Evolutionary conservation across 2,888 invertebrate species (phyloP).

Genomic region (Philonicus albiceps): DNA sequence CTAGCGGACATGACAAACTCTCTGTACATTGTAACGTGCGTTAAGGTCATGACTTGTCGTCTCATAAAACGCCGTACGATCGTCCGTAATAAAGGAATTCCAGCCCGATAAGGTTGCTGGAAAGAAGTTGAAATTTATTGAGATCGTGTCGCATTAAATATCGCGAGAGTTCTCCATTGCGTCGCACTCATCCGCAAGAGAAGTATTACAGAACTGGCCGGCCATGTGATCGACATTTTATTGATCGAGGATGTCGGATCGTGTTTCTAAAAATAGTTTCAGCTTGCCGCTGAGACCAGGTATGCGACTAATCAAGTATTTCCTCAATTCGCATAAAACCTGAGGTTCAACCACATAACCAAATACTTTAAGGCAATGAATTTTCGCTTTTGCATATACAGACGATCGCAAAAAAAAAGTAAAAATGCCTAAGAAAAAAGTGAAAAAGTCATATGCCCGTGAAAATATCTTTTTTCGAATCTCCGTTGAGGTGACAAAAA

Average conservation of each 20-base stretch:
- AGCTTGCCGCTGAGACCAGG: neutral
- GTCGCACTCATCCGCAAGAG: neutral
- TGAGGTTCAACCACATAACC: neutral
- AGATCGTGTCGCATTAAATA: conserved; percentile 29
- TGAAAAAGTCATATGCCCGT: neutral
- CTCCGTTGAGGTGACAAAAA: conserved; percentile 19
- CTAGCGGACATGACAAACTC: conserved; percentile 6
- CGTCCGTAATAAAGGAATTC: conserved; percentile 13
- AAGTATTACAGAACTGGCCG: neutral
- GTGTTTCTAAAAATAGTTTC: conserved; percentile 22
- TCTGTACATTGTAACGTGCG: conserved; percentile 23
- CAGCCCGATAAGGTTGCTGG: neutral
- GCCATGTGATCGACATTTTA: conserved; percentile 32
- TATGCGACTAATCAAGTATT: conserved; percentile 18
- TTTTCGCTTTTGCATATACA: conserved; percentile 27
- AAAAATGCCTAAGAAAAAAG: neutral
- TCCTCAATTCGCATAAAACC: neutral
- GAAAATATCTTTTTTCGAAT: conserved; percentile 1
- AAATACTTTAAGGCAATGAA: neutral
- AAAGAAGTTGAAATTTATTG: conserved; percentile 24
- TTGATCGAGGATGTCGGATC: conserved; percentile 27
- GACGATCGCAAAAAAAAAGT: neutral
- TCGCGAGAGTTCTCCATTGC: conserved; percentile 3
- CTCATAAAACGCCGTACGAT: neutral
- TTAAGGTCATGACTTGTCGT: conserved; percentile 30